These are phyloP conservation scores for Macrochelys suwanniensis DNA, from an alignment of 2,797 vertebrate species.

Conservation along the genomic window DNA sequence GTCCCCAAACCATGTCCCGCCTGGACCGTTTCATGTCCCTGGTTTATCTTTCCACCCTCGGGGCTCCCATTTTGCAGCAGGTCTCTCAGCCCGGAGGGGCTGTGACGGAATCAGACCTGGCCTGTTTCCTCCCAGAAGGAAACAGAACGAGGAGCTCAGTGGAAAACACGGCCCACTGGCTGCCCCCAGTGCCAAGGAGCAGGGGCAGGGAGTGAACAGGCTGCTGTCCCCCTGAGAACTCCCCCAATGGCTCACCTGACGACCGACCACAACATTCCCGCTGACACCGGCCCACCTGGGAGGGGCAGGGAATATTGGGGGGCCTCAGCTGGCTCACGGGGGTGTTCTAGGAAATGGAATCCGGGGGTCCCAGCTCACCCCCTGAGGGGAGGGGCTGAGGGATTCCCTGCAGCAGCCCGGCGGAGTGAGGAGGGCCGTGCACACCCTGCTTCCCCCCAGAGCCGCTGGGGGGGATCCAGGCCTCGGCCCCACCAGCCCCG, in stretches of 20 bases:
- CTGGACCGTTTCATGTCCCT: not conserved
- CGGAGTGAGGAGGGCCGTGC: no score
- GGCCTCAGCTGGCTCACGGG: no score
- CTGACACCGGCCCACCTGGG: not conserved
- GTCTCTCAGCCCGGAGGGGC: not conserved
- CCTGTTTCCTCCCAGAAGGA: not conserved
- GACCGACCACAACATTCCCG: no score
- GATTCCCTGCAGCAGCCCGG: no score
- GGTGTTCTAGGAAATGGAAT: not conserved
- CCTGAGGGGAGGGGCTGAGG: no score
- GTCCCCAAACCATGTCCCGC: not conserved
- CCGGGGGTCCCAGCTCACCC: no score
- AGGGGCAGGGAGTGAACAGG: no score
- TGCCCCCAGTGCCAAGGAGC: not conserved
- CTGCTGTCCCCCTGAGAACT: no score
- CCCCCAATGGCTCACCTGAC: no score
- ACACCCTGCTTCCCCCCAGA: not conserved
- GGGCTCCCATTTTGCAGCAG: not conserved
- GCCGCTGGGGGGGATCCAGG: not conserved
- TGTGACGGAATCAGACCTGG: not conserved
- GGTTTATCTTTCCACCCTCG: not conserved
- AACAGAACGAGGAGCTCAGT: not conserved
- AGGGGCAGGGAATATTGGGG: no score
- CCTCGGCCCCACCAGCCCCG: fast-evolving
- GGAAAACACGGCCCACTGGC: not conserved